phyloP scores from a whole-genome alignment of 1,140 invertebrate species.

The Marisa cornuarietis region DNA sequence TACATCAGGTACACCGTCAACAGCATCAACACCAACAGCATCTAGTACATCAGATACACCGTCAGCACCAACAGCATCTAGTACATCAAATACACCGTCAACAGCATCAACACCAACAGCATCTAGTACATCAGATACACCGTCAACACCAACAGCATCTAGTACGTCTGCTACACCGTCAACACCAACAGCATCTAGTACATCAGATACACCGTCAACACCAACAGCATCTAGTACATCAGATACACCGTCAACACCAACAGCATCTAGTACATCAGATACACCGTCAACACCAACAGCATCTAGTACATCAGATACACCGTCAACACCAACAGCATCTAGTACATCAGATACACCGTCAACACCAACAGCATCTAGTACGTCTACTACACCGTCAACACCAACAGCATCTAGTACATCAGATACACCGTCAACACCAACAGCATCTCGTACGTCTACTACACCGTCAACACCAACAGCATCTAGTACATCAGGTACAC shows the following conservation, averaged over 20 bases:
- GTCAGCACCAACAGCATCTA: neutral
- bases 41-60: constrained; percentile 13
- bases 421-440: neutral
- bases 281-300: neutral
- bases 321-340: too few species aligned
- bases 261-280: too few species aligned
- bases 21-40: constrained; percentile 16
- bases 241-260: neutral
- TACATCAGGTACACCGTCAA: neutral
- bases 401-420: neutral
- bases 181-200: neutral
- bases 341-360: too few species aligned
- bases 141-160: neutral
- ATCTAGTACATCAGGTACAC: too few species aligned
- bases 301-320: too few species aligned
- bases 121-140: constrained; percentile 11
- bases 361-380: too few species aligned
- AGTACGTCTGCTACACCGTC: neutral
- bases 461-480: too few species aligned
- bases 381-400: too few species aligned
- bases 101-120: neutral
- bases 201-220: constrained; percentile 10
- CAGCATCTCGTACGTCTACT: too few species aligned
- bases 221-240: neutral
- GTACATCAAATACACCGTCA: constrained; percentile 14